These are phyloP conservation scores for Mythimna loreyi DNA, from an alignment of 2,888 invertebrate genomes.

Conservation along the genomic window DNA sequence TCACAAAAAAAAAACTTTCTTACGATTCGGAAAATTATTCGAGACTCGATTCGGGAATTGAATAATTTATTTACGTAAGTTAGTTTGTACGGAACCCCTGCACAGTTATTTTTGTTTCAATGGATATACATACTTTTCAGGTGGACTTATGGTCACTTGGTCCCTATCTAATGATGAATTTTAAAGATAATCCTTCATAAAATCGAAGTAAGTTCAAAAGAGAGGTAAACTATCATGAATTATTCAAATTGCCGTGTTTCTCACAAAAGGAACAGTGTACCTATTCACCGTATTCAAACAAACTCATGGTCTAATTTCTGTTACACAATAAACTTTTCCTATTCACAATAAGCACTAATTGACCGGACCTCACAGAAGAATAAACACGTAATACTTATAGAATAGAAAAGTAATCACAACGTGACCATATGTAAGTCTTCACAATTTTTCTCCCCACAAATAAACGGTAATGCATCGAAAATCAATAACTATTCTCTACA, in stretches of 20 bases:
- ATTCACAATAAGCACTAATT: slow-evolving; percentile 28
- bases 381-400: slow-evolving; percentile 31
- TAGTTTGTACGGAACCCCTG: too few species aligned
- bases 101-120: too few species aligned
- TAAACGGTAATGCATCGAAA: slow-evolving; percentile 47
- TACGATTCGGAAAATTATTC: too few species aligned
- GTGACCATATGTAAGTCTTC: slow-evolving; percentile 17
- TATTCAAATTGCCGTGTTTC: too few species aligned
- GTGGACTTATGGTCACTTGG: neutral
- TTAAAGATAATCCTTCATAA: too few species aligned
- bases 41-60: too few species aligned
- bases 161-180: neutral
- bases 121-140: neutral
- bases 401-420: slow-evolving; percentile 43
- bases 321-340: slow-evolving; percentile 4
- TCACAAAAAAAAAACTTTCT: too few species aligned
- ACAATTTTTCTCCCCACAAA: slow-evolving; percentile 42
- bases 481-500: slow-evolving; percentile 56
- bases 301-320: neutral
- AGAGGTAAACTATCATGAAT: too few species aligned
- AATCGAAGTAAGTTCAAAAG: too few species aligned
- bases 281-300: neutral
- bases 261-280: neutral
- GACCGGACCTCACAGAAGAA: slow-evolving; percentile 19
- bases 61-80: too few species aligned